phyloP scores from a whole-genome alignment of 2,113 vertebrate genomes.

The Scortum barcoo region DNA sequence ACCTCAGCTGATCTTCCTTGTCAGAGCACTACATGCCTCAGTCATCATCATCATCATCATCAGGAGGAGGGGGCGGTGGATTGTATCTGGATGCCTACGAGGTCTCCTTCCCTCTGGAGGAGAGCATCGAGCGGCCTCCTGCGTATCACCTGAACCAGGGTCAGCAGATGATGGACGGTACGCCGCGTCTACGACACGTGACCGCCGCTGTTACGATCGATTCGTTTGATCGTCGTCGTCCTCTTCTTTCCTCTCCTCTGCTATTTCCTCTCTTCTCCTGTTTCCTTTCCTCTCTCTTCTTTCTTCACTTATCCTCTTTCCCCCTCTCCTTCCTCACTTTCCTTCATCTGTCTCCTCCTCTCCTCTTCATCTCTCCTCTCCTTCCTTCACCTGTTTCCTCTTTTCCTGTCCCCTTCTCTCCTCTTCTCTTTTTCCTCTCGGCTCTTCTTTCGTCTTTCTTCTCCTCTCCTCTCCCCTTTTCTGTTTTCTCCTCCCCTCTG shows the following conservation, averaged over 20 bases:
- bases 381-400: background rate
- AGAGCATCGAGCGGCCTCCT: slow-evolving; percentile 76
- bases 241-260: background rate
- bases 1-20: background rate
- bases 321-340: background rate
- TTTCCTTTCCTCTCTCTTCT: no score
- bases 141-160: slow-evolving; percentile 78
- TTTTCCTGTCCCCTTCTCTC: no score
- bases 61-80: slow-evolving; percentile 70
- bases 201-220: background rate
- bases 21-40: slow-evolving; percentile 64
- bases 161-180: slow-evolving; percentile 84
- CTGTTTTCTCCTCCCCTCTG: background rate
- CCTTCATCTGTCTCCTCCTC: background rate
- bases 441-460: no score
- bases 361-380: background rate
- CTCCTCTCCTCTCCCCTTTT: no score
- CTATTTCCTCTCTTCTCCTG: no score
- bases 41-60: background rate
- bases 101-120: slow-evolving; percentile 86
- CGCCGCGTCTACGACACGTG: slow-evolving; percentile 5
- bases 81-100: slow-evolving; percentile 86
- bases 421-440: no score
- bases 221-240: no score
- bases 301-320: no score